These are phyloP conservation scores for Catalaphyllia jardinei DNA, from an alignment of 64 coral and sea anemone genomes.

Conservation along the genomic window DNA sequence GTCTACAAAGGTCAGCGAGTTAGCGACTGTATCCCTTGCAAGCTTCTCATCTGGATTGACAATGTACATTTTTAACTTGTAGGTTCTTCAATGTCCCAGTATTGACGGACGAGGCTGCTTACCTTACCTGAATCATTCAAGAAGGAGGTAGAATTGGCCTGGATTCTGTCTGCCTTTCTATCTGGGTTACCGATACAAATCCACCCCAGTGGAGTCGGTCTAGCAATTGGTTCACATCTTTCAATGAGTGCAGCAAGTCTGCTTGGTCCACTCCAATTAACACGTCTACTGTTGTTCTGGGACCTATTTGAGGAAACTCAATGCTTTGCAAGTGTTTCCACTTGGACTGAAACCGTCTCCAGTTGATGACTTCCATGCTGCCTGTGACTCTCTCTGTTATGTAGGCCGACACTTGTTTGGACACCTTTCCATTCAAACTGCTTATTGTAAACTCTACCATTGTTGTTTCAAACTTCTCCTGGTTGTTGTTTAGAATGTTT, in stretches of 20 bases:
- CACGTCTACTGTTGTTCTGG: not conserved
- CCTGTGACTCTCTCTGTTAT: constrained; percentile 53
- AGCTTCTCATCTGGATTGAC: too few species aligned
- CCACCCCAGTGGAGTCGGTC: constrained; percentile 38
- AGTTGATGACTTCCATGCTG: constrained; percentile 60
- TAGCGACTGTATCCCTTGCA: too few species aligned
- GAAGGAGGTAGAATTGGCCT: constrained; percentile 14
- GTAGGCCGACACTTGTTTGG: constrained; percentile 9
- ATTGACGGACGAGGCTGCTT: constrained; percentile 37
- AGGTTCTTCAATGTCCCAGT: constrained; percentile 71
- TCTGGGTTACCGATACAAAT: constrained; percentile 64
- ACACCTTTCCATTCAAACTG: constrained; percentile 42
- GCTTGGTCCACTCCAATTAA: constrained; percentile 60
- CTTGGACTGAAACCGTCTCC: constrained; percentile 28
- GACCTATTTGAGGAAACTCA: constrained; percentile 26
- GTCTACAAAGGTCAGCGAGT: too few species aligned
- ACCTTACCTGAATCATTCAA: constrained; percentile 13
- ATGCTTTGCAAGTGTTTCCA: constrained; percentile 44
- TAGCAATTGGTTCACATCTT: constrained; percentile 52
- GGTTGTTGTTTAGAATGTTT: constrained; percentile 39
- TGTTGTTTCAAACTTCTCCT: constrained; percentile 19
- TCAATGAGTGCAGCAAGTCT: constrained; percentile 49
- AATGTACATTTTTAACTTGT: constrained; percentile 2
- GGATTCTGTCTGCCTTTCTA: constrained; percentile 6
- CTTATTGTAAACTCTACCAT: constrained; percentile 48